phyloP scores from a whole-genome alignment of 1,140 invertebrate genomes.

The Zophobas atratus region DNA sequence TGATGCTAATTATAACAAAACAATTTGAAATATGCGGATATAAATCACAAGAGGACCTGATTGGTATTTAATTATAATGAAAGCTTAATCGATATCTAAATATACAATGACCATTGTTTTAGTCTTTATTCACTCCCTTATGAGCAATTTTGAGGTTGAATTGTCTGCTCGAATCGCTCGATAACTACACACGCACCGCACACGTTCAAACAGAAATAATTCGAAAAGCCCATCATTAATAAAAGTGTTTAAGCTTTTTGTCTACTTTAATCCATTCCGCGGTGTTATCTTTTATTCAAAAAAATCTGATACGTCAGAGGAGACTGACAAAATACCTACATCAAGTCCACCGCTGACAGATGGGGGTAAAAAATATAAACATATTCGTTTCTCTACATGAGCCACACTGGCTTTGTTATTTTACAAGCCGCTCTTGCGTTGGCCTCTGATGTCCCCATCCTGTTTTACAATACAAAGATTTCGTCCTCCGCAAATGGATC shows the following conservation, averaged over 20 bases:
- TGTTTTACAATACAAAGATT: background rate
- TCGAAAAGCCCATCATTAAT: conserved; percentile 27
- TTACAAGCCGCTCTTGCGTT: background rate
- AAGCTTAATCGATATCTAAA: conserved; percentile 38
- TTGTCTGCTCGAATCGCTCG: background rate
- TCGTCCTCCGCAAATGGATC: no score
- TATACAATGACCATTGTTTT: conserved; percentile 31
- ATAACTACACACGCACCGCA: no score
- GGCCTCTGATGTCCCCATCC: background rate
- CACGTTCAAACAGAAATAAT: conserved; percentile 9
- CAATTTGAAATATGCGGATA: conserved; percentile 40
- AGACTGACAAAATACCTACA: conserved; percentile 13
- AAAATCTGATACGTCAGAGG: conserved; percentile 27
- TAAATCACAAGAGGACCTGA: conserved; percentile 28
- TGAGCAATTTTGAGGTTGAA: conserved; percentile 14
- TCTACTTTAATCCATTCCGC: conserved; percentile 20
- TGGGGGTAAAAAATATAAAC: conserved; percentile 34
- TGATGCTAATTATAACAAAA: conserved; percentile 42
- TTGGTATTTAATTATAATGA: conserved; percentile 36
- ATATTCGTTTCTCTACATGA: conserved; percentile 17
- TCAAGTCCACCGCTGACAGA: conserved; percentile 35
- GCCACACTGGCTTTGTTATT: conserved; percentile 18
- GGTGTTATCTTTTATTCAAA: conserved; percentile 32
- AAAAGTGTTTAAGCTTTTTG: conserved; percentile 36
- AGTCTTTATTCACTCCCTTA: conserved; percentile 15